Base-by-base conservation (phyloP, 2,888 invertebrate species). In the Mythimna vitellina region DNA sequence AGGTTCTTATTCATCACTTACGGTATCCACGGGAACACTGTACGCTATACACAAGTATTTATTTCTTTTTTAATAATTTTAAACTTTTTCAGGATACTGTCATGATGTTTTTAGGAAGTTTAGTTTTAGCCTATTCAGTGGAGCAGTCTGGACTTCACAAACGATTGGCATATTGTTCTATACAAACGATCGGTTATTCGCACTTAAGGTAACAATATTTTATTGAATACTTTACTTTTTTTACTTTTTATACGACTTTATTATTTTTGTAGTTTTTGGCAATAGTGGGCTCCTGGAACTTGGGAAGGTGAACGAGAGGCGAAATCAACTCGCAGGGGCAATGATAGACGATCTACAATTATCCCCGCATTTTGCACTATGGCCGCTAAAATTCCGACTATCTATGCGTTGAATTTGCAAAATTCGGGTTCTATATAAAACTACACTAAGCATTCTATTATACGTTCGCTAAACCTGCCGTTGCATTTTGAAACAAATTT, bases 101-200 rank as follows among this genome's bases (percentile, higher is more conserved):
- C n/a, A 56, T 95, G 12, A 93, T 95, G 94, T 95, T 93, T 73
- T 6, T 95, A 29, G 95, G 93, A 35, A 95, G 95, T 75, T 86
- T 95, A 70, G 84, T 93, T 25, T 80, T 95, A 8, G 93, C 95
- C 0, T 86, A 85, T 62, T 90, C 95, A 9, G 92, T 95, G 3
- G 95, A 95, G 73, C 95, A 95, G 73, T 94, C 92, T 0, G 93
- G 93, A 0, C 82, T 94, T 4, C 95, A 95, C 72, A 90, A 89
- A 42, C 89, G 95, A 0, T 68, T 96, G 94, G 86, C 94, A 81
- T 89, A 96, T 82, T 70, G 86, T 86, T 80, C 92, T 78, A 91
- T 96, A 79, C 86, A 95, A 86, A 12, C 86, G 49, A 91, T 94
- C 57, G 95, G 95, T 54, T 94, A 93, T 80, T 94, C 94, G 0